Percentiles rank a stretch among this genome's conserved stretches.
phyloP scores from a whole-genome alignment of 2,888 invertebrate genomes.

The Elegia similella region DNA sequence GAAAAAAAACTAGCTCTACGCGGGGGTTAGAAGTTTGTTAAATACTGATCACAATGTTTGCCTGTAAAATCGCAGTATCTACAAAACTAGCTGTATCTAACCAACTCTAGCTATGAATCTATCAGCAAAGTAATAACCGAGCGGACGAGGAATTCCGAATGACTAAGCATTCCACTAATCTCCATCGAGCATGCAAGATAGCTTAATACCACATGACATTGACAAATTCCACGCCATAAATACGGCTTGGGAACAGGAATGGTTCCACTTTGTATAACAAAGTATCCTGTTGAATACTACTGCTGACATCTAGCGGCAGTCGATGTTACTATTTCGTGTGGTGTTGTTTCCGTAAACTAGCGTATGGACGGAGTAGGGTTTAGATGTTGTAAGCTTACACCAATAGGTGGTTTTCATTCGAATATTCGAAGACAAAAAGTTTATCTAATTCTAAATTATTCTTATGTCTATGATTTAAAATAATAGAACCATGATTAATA shows the following conservation, averaged over 20 bases:
- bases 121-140: background rate
- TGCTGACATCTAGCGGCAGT: background rate
- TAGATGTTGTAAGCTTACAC: background rate
- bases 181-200: background rate
- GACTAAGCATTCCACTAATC: background rate
- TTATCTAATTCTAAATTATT: too few species aligned
- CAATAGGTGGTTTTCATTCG: too few species aligned
- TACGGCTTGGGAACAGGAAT: background rate
- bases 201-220: background rate
- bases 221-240: background rate
- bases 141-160: background rate
- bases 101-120: background rate
- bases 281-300: background rate
- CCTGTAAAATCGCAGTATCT: too few species aligned
- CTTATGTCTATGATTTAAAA: too few species aligned
- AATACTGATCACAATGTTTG: too few species aligned
- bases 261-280: background rate
- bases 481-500: too few species aligned
- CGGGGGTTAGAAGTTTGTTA: too few species aligned
- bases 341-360: too few species aligned
- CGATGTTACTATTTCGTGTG: background rate
- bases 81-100: background rate
- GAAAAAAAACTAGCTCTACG: too few species aligned
- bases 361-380: background rate
- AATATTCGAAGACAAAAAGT: too few species aligned